These are phyloP conservation scores for Megaceryle maxima DNA, from an alignment of 2,113 vertebrate species.

Conservation along the genomic window DNA sequence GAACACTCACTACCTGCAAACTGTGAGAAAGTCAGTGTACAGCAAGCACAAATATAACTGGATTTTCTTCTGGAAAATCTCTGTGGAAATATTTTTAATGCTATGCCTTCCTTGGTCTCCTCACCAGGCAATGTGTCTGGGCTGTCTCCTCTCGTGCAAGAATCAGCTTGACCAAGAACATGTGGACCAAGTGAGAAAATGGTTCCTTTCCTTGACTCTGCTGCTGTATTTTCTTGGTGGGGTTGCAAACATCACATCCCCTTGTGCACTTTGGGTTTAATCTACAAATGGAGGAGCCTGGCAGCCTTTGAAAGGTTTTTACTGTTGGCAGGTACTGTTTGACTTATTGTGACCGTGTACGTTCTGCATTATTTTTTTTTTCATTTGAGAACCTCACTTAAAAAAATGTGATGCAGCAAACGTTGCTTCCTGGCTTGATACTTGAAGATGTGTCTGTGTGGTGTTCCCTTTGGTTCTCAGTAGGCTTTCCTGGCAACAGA, in stretches of 20 bases:
- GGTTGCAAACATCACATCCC: background rate
- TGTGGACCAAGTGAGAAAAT: background rate
- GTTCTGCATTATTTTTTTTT: background rate
- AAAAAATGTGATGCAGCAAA: background rate
- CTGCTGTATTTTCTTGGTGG: background rate
- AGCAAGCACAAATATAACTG: background rate
- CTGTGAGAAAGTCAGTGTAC: background rate
- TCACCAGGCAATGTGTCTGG: background rate
- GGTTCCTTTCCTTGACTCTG: background rate
- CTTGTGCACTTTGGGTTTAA: background rate
- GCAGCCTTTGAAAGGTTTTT: background rate
- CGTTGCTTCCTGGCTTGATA: background rate
- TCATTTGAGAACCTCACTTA: background rate
- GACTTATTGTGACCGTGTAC: background rate
- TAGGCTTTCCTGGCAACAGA: background rate
- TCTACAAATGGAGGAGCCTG: background rate
- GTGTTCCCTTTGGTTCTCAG: background rate
- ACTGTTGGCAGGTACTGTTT: background rate
- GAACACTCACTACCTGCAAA: background rate
- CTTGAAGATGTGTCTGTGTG: background rate
- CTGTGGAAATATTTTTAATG: background rate
- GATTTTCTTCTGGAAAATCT: background rate
- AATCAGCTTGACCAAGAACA: background rate
- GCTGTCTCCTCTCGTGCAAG: background rate
- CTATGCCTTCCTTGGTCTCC: background rate